Conservation (phyloP, 2,797 vertebrate species). For the Epinephelus awoara region DNA sequence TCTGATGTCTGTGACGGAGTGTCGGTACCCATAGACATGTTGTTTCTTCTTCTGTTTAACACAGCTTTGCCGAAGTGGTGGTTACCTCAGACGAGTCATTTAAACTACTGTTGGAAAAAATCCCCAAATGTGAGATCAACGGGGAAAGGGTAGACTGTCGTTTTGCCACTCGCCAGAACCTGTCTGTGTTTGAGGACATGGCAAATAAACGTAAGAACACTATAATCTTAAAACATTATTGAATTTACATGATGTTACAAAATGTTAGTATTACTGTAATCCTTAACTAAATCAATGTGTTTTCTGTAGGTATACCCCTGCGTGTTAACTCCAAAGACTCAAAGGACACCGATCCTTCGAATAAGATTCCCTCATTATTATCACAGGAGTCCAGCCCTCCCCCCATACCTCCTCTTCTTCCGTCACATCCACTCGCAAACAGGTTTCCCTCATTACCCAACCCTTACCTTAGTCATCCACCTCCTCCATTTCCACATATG, state of each 20-base stretch:
- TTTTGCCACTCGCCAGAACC: constrained; percentile 91
- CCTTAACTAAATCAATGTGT: constrained; percentile 14
- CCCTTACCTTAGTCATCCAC: constrained; percentile 85
- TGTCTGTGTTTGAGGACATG: constrained; percentile 91
- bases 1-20: neutral
- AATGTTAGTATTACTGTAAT: neutral
- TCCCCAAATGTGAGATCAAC: constrained; percentile 90
- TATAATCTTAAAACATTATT: neutral
- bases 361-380: constrained; percentile 75
- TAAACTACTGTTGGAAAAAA: constrained; percentile 90
- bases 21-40: neutral
- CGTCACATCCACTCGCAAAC: constrained; percentile 76
- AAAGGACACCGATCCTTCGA: constrained; percentile 67
- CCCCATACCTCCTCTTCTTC: constrained; percentile 56
- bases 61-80: constrained; percentile 94
- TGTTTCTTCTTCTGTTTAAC: constrained; percentile 30
- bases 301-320: constrained; percentile 88
- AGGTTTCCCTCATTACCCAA: constrained; percentile 86
- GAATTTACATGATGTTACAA: neutral
- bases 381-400: constrained; percentile 61
- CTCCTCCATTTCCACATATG: constrained; percentile 86
- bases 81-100: constrained; percentile 92
- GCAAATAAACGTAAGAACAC: constrained; percentile 93
- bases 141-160: constrained; percentile 93
- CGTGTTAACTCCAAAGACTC: constrained; percentile 87